Evolutionary conservation across 1,140 invertebrate genomes (phyloP).

Genomic region (Drosophila dunni): DNA sequence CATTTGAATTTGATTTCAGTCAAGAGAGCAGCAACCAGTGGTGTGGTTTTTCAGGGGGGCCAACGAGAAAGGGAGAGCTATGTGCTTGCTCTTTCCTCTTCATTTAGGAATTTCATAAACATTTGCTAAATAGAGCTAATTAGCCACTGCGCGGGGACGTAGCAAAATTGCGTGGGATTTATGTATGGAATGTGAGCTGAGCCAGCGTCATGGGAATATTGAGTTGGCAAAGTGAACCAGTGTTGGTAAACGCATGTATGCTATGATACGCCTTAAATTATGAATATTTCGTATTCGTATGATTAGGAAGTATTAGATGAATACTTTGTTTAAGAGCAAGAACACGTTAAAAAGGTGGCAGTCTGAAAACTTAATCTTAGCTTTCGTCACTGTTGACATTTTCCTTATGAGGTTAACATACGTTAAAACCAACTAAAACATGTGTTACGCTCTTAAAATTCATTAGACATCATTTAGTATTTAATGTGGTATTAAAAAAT

Average conservation of each 20-base stretch:
- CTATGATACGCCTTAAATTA: neutral
- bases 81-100: neutral
- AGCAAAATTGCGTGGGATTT: slow-evolving; percentile 14
- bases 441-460: neutral
- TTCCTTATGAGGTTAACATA: too few relatives aligned
- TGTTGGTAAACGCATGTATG: neutral
- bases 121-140: slow-evolving; percentile 25
- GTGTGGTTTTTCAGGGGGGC: slow-evolving; percentile 3
- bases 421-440: neutral
- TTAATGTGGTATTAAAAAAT: neutral
- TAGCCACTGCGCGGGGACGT: slow-evolving; percentile 19
- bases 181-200: neutral
- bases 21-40: slow-evolving; percentile 10
- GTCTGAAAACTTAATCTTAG: too few relatives aligned
- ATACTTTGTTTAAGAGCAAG: too few relatives aligned
- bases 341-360: too few relatives aligned
- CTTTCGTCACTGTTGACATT: too few relatives aligned
- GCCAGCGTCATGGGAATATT: slow-evolving; percentile 12
- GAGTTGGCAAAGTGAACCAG: neutral
- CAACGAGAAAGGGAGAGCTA: neutral
- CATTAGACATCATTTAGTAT: neutral
- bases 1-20: slow-evolving; percentile 30
- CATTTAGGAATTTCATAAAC: slow-evolving; percentile 8
- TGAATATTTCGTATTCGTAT: neutral
- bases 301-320: too few relatives aligned